Base-by-base conservation (phyloP, 2,888 invertebrate species). In the Trachelus stipa region DNA sequence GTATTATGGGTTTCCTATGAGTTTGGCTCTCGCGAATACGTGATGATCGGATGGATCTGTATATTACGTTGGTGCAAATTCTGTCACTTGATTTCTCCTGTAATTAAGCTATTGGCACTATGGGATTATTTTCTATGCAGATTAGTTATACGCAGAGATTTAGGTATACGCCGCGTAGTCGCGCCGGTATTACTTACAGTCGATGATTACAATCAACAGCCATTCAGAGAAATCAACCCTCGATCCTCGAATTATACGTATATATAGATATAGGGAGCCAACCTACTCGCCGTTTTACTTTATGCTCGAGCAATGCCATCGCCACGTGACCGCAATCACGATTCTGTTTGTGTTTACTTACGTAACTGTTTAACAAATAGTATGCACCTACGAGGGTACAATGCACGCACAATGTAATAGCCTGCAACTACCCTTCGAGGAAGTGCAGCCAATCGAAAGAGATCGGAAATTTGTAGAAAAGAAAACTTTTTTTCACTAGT, bases 251-350 rank as follows among this genome's bases (percentile, higher is more conserved):
- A 76, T 80, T 82, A 77, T 77, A 74, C 79, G 79, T 68, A 31
- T 74, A 31, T 74, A 77, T 73, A 78, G 71, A 75, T 73, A 73
- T 75, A 75, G 79, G 76, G 79, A 79, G 76, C 80, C 82, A 74
- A 74, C 77, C 77, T 85, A 84, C 85, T 68, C 78, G 79, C 76
- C 88, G 89, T 90, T 90, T 90, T 89, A 89, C 87, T 89, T 88
- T 88, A 84, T 86, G 84, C 87, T 84, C 84, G 88, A 89, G 86
- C 85, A 87, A 88, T 84, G 87, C 87, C 86, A 88, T 84, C 85
- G 91, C 88, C 91, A 91, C 91, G 91, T 89, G 91, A 90, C 90
- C 90, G 88, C 90, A 91, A 91, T 91, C 90, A 90, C 88, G 83
- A 81, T 85, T 82, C 88, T 88, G 88, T 90, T 90, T 90, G 89